A percentile compares a stretch with the other conserved stretches of the same genome.
Evolutionary conservation across 2,797 vertebrate species (phyloP).

Genomic region (Channa striata): DNA sequence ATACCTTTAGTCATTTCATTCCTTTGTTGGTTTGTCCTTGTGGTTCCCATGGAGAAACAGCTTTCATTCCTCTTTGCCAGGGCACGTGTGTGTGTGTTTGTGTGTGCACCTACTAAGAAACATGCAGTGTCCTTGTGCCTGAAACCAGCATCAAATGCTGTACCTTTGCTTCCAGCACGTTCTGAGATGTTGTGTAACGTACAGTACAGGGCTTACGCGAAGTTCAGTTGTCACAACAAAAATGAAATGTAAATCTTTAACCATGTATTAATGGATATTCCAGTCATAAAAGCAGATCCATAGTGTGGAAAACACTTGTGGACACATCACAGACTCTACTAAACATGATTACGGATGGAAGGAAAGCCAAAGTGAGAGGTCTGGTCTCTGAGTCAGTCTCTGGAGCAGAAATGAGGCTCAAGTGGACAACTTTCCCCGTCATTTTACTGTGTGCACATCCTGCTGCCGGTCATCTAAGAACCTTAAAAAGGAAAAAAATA

Average conservation of each 20-base stretch:
- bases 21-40: slow-evolving; percentile 54
- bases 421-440: slow-evolving; percentile 38
- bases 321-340: slow-evolving; percentile 34
- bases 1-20: slow-evolving; percentile 19
- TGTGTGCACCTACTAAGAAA: slow-evolving; percentile 13
- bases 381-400: slow-evolving; percentile 27
- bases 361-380: slow-evolving; percentile 31
- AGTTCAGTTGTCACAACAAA: background rate
- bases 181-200: no score
- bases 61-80: slow-evolving; percentile 31
- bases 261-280: slow-evolving; percentile 40
- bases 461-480: slow-evolving; percentile 28
- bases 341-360: slow-evolving; percentile 52
- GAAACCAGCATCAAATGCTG: background rate
- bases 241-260: slow-evolving; percentile 48
- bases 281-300: slow-evolving; percentile 66
- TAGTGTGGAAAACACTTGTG: slow-evolving; percentile 35
- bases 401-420: slow-evolving; percentile 37
- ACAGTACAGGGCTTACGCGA: no score
- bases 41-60: slow-evolving; percentile 14
- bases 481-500: slow-evolving; percentile 49
- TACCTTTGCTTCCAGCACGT: no score
- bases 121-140: slow-evolving; percentile 20
- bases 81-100: background rate
- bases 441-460: slow-evolving; percentile 31